Conservation (phyloP, 2,797 vertebrate genomes). For the Peromyscus nudipes region DNA sequence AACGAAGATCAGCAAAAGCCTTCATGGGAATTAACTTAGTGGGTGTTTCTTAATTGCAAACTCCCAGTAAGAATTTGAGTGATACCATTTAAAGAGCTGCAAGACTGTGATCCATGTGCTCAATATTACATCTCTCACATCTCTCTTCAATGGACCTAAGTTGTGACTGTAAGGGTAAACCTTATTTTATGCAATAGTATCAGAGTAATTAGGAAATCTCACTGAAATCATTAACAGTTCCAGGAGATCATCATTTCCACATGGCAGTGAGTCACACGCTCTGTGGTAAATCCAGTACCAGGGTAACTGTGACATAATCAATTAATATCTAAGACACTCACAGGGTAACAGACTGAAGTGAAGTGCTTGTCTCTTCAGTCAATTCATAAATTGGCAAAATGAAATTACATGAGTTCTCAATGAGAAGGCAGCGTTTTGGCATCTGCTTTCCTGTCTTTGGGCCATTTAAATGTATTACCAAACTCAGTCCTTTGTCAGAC, state of each 20-base stretch:
- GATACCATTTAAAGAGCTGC: background rate
- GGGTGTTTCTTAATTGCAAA: background rate
- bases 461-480: background rate
- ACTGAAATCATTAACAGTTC: slow-evolving; percentile 60
- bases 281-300: background rate
- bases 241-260: slow-evolving; percentile 36
- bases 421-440: slow-evolving; percentile 30
- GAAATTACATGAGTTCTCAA: background rate
- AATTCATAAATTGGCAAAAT: slow-evolving; percentile 60
- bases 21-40: background rate
- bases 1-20: slow-evolving; percentile 52
- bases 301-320: slow-evolving; percentile 50
- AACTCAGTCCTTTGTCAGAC: background rate
- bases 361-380: slow-evolving; percentile 50
- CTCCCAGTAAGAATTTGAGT: background rate
- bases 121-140: background rate
- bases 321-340: slow-evolving; percentile 65
- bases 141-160: background rate
- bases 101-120: background rate
- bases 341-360: slow-evolving; percentile 6
- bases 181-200: background rate
- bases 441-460: slow-evolving; percentile 50
- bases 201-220: slow-evolving; percentile 10
- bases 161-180: background rate
- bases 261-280: background rate